These are phyloP conservation scores for Linnaemya vulpina DNA, from an alignment of 2,888 invertebrate species.

Conservation along the genomic window DNA sequence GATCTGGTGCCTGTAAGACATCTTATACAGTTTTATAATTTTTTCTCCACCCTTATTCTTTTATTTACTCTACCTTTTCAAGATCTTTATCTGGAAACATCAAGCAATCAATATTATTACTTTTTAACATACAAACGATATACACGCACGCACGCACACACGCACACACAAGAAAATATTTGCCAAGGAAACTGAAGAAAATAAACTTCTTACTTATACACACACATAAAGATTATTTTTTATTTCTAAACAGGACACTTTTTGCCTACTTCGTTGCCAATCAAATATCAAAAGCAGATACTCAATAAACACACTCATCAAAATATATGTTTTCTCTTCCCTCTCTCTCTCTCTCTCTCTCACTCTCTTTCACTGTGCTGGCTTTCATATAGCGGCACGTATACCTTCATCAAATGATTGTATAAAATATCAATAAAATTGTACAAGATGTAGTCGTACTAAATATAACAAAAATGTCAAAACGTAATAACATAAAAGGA, in stretches of 20 bases:
- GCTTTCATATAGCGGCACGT: not conserved
- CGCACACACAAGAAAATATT: not conserved
- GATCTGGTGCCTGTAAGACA: slow-evolving; percentile 7
- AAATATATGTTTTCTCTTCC: not conserved
- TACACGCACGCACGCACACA: not conserved
- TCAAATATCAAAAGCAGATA: slow-evolving; percentile 71
- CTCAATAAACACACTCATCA: slow-evolving; percentile 70
- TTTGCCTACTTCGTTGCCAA: slow-evolving; percentile 69
- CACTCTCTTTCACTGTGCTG: not conserved
- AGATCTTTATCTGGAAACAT: not conserved
- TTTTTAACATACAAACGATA: slow-evolving; percentile 10
- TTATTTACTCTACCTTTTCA: not conserved
- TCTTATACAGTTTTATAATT: slow-evolving; percentile 52
- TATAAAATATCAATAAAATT: slow-evolving; percentile 70
- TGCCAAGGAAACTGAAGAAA: not conserved
- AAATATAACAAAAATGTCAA: slow-evolving; percentile 67
- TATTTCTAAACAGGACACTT: slow-evolving; percentile 62
- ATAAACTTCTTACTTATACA: not conserved
- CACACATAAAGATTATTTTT: not conserved
- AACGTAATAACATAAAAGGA: slow-evolving; percentile 48
- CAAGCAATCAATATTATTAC: slow-evolving; percentile 62
- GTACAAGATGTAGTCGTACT: not conserved
- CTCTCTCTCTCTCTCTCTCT: not conserved
- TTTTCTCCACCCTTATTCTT: not conserved
- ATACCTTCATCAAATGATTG: slow-evolving; percentile 44